Evolutionary conservation across 1,140 invertebrate species (phyloP), one percentile per base, ranked within the genome.

Genomic region (Macrostomum lignano): DNA sequence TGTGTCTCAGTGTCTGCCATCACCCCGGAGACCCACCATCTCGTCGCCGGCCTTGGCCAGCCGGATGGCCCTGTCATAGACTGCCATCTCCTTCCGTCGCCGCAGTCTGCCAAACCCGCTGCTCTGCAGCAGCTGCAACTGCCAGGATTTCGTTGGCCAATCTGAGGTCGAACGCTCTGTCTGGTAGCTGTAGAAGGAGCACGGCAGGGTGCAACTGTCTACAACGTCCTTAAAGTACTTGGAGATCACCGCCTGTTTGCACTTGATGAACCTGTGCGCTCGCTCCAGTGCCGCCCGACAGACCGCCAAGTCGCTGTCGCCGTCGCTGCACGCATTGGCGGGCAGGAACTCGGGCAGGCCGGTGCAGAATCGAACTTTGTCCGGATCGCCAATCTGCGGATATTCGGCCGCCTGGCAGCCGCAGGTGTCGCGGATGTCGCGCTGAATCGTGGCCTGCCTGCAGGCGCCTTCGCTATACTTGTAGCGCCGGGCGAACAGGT

Each of bases 131-230:
- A 28, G 9, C 4, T 14, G 3, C 5, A 28, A 5, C 9, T 28
- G 22, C 15, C 14, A 20, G 17, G 32, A 33, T 33, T 33, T 33
- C 22, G 32, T 23, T 25, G 32, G 32, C 32, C 32, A 33, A 9
- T 9, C 26, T 10, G 32, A 33, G 3, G 32, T 33, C 5, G 32
- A 33, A 10, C 32, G 11, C 10, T 33, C 32, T 25, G 22, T 33
- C 19, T 33, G 22, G 20, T 33, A 33, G 20, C 22, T 25, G 10
- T 17, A 33, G 20, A 5, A 33, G 10, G 32, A 33, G 20, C 32
- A 33, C n/a, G 32, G 32, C 32, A 33, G 10, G 5, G 20, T 33
- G 11, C 32, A 33, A 33, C 17, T 22, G 7, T 25, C 32, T 25
- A 33, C 17, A 15, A 17, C 11, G 26, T 33, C 32, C 19, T 17